phyloP scores from a whole-genome alignment of 2,113 vertebrate species.

The Motacilla tschutschensis region DNA sequence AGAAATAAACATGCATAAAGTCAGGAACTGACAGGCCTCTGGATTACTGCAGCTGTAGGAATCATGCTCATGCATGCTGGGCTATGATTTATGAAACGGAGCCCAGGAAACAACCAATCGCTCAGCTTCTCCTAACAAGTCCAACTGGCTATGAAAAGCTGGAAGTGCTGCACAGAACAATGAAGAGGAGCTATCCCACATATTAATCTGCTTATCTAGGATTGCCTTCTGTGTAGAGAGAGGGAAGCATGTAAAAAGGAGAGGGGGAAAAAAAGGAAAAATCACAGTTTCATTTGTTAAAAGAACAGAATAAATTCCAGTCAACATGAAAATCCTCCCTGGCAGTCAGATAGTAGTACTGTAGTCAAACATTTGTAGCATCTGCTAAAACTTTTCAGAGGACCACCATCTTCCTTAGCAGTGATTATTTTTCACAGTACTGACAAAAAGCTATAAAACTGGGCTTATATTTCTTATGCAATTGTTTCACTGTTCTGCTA shows the following conservation, averaged over 20 bases:
- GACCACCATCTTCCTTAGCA: background rate
- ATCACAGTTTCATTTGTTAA: background rate
- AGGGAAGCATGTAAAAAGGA: background rate
- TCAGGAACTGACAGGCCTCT: conserved; percentile 75
- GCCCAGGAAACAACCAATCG: conserved; percentile 69
- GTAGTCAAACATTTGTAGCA: background rate
- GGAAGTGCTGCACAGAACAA: conserved; percentile 67
- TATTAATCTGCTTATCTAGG: conserved; percentile 70
- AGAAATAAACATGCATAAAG: conserved; percentile 58
- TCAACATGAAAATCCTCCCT: background rate
- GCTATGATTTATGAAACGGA: conserved; percentile 75
- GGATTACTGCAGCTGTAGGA: conserved; percentile 62
- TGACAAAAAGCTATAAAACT: background rate
- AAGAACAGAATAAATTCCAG: background rate
- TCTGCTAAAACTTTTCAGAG: background rate
- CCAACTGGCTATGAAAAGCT: conserved; percentile 74
- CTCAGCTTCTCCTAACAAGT: conserved; percentile 75
- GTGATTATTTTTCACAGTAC: background rate
- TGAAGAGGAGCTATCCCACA: conserved; percentile 62
- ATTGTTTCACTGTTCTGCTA: background rate
- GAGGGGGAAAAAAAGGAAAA: background rate
- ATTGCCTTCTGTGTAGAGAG: conserved; percentile 41
- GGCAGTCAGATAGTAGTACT: background rate
- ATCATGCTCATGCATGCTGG: conserved; percentile 66
- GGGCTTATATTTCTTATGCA: background rate